Evolutionary conservation across 2,797 vertebrate species (phyloP), one percentile per base, ranked within the genome.

Genomic region (Sphenopsis melanotis): DNA sequence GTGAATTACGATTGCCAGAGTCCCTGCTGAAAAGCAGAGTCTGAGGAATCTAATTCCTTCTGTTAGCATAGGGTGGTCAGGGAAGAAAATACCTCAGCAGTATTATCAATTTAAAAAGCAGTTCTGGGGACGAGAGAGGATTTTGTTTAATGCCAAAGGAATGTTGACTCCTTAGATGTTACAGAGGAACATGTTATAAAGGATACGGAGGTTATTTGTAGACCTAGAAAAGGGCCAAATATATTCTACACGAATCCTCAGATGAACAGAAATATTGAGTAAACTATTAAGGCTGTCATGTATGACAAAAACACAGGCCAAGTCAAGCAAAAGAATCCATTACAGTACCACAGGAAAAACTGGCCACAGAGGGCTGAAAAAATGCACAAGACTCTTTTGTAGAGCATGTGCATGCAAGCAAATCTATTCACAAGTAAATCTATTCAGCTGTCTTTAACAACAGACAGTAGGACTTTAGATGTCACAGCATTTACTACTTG

Each of bases 111-210:
- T 87, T 88, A 57, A 94, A 88, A 94, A 77, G 42, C 46, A 75
- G 77, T 75, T 80, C 64, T 52, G 65, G 36, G 53, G 80, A 68
- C 79, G 59, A 74, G 32, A 90, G 56, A 55, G 87, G 87, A 95
- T 96, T 94, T 95, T 83, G 26, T 72, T 88, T 94, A 93, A 94
- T 86, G 61, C 83, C 76, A 37, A 83, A 88, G 77, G 95, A 96
- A 95, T 94, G 86, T 50, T 27, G n/a, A 75, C 65, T 90, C 69
- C 82, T 94, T 64, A 94, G 91, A 95, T 91, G 82, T 91, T 91
- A 61, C n/a, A 85, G 79, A 90, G 21, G 36, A 93, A 34, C 57
- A 86, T 26, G n/a, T 72, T 81, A 60, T 59, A 78, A 89, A 87
- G 44, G 56, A 80, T 32, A 56, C 7, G 57, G 53, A 75, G 21